phyloP scores from a whole-genome alignment of 2,888 invertebrate species.

The Cephonodes hylas region DNA sequence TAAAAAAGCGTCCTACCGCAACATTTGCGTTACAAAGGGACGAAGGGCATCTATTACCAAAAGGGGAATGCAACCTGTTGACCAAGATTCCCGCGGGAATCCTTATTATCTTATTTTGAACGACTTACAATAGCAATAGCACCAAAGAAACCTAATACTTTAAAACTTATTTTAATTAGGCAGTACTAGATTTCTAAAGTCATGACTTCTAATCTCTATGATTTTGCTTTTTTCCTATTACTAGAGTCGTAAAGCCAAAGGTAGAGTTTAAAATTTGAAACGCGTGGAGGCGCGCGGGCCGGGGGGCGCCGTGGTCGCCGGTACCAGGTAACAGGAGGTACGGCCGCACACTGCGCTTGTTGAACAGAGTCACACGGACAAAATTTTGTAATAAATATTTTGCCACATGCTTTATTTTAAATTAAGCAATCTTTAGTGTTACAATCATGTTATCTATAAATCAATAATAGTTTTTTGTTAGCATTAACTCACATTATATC shows the following conservation, averaged over 20 bases:
- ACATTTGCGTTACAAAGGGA: background rate
- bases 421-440: too few species aligned
- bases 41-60: background rate
- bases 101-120: background rate
- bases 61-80: conserved; percentile 20
- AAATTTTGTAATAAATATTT: conserved; percentile 19
- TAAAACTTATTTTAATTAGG: too few species aligned
- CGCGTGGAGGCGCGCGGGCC: conserved; percentile 35
- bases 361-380: conserved; percentile 26
- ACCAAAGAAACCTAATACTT: too few species aligned
- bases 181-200: too few species aligned
- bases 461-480: too few species aligned
- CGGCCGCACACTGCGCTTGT: conserved; percentile 50
- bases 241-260: conserved; percentile 15
- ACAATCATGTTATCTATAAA: too few species aligned
- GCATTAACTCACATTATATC: too few species aligned
- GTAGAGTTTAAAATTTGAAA: conserved; percentile 29
- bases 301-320: conserved; percentile 48
- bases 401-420: too few species aligned
- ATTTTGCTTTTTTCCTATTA: conserved; percentile 8
- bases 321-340: conserved; percentile 81
- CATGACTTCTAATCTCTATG: background rate
- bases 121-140: too few species aligned
- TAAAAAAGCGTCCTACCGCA: background rate
- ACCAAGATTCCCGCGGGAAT: background rate